Base-by-base conservation (phyloP, 2,113 vertebrate species). In the Platanista minor region DNA sequence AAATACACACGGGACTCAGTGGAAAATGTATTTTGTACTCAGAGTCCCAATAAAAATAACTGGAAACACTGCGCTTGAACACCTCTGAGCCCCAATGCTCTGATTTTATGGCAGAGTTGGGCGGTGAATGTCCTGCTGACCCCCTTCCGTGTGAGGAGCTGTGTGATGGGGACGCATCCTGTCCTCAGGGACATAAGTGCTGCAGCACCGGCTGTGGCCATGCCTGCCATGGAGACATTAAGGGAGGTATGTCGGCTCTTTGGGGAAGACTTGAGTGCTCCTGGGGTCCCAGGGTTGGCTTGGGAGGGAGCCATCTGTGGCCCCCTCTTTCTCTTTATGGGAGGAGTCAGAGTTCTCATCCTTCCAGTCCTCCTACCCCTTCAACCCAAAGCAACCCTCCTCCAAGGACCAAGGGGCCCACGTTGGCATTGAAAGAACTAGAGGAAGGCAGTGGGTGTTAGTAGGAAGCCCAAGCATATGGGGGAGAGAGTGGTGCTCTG, bases 111-210 rank as follows among this genome's bases (percentile, higher is more conserved):
- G 64, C 96, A 98, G 97, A 33, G 33, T 46, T 36, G 80, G 62
- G 17, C 2, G 89, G 78, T 11, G 74, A 25, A 18, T 98, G 97
- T 94, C 97, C 97, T 21, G 43, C 78, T 0, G 97, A 98, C 83
- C 96, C 96, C 36, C 91, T 96, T 80, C 97, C 96, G 0, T 98
- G 97, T 14, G 29, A 95, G 61, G 93, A 98, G 64, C 87, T 96
- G 59, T 98, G 97, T 84, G 62, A 91, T 2, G 78, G 49, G 27
- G 97, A 97, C 1, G 18, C 5, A 0, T 91, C 97, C 64, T 98
- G 97, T 67, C 97, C 97, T 52, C 82, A n/a, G 25, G 97, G 87
- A 12, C 95, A 97, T 1, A 98, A 98, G 54, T 98, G 97, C 92
- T 97, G 97, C n/a, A 97, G 96, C 64, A 97, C 96, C 0, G 91